phyloP scores from a whole-genome alignment of 2,797 vertebrate genomes.

The Siniperca scherzeri region DNA sequence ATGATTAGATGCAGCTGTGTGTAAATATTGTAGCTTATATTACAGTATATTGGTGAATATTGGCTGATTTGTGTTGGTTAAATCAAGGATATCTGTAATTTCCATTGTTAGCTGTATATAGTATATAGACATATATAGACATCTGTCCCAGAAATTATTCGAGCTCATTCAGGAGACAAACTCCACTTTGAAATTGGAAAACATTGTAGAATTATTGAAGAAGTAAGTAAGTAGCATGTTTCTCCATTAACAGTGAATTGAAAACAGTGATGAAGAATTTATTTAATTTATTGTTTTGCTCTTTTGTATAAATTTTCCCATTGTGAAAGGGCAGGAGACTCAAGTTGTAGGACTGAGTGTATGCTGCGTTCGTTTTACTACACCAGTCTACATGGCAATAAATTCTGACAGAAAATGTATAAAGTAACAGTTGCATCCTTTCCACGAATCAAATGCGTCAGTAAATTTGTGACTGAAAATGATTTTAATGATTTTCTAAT shows the following conservation, averaged over 20 bases:
- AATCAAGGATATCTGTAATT: neutral
- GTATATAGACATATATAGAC: neutral
- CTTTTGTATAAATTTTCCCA: neutral
- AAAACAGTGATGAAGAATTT: neutral
- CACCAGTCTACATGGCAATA: neutral
- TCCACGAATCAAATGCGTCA: neutral
- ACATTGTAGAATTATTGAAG: neutral
- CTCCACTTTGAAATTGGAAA: conserved; percentile 18
- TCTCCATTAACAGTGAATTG: neutral
- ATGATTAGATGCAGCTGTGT: conserved; percentile 13
- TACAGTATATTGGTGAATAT: conserved; percentile 2
- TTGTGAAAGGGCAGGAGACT: conserved; percentile 10
- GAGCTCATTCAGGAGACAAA: conserved; percentile 5
- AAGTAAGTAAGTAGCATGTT: neutral
- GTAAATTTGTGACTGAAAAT: neutral
- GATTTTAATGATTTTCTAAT: conserved; percentile 12
- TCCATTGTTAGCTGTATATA: conserved; percentile 20
- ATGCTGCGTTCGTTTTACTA: neutral
- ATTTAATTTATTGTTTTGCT: conserved; percentile 5
- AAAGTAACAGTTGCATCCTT: neutral
- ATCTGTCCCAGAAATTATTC: conserved; percentile 4
- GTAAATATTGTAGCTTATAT: neutral
- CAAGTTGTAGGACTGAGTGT: neutral
- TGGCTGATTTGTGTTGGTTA: conserved; percentile 16
- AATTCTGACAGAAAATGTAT: neutral